Conservation (phyloP, 2,888 invertebrate species). For the Baccha elongata region DNA sequence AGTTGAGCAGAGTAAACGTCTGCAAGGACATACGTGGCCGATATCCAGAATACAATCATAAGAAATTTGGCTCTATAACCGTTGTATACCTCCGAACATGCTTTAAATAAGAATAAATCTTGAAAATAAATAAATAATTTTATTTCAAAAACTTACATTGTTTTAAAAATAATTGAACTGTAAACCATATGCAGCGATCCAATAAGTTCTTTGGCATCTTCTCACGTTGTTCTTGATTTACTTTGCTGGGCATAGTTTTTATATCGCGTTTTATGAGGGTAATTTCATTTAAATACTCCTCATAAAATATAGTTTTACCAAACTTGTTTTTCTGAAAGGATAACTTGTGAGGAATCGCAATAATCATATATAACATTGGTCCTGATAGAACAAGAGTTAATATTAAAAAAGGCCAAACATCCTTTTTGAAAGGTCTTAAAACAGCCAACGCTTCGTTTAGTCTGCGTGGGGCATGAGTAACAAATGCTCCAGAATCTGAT, state of each 20-base stretch:
- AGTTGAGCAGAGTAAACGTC: slow-evolving; percentile 91
- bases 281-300: slow-evolving; percentile 80
- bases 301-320: slow-evolving; percentile 75
- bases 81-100: slow-evolving; percentile 83
- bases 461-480: slow-evolving; percentile 89
- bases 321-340: slow-evolving; percentile 56
- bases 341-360: slow-evolving; percentile 84
- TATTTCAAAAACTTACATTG: slow-evolving; percentile 85
- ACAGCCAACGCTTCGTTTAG: slow-evolving; percentile 89
- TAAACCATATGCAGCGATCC: slow-evolving; percentile 88
- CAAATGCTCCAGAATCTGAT: slow-evolving; percentile 90
- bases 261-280: slow-evolving; percentile 65
- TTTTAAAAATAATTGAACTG: slow-evolving; percentile 87
- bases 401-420: slow-evolving; percentile 89
- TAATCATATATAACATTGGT: slow-evolving; percentile 87
- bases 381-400: slow-evolving; percentile 87
- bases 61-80: slow-evolving; percentile 87
- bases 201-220: slow-evolving; percentile 82
- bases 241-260: neutral
- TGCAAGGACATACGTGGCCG: slow-evolving; percentile 89
- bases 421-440: slow-evolving; percentile 88
- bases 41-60: slow-evolving; percentile 88
- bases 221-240: slow-evolving; percentile 74
- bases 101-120: slow-evolving; percentile 70
- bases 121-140: neutral